phyloP scores from a whole-genome alignment of 2,113 vertebrate genomes.

The Tenrec ecaudatus region DNA sequence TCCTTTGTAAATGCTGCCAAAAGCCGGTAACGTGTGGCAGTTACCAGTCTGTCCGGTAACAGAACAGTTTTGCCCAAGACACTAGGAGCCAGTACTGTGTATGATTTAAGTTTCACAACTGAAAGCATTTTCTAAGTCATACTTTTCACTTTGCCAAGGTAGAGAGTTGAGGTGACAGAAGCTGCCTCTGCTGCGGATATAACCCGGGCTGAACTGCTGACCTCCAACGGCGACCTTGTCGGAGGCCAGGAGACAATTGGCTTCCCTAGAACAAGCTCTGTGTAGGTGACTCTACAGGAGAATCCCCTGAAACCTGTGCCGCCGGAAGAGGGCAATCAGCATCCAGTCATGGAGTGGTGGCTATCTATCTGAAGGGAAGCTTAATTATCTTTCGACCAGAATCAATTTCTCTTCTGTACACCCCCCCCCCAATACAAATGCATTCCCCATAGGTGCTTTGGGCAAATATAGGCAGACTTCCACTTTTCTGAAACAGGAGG shows the following conservation, averaged over 20 bases:
- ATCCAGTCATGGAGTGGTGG: not conserved
- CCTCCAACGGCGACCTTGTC: conserved; percentile 1
- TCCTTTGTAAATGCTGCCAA: conserved; percentile 6
- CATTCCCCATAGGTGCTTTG: not conserved
- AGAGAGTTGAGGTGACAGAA: not conserved
- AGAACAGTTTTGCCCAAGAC: not conserved
- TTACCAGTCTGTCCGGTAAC: not conserved
- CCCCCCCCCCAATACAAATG: not conserved
- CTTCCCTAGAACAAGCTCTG: conserved; percentile 40
- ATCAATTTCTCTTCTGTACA: not conserved
- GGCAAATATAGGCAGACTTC: not conserved
- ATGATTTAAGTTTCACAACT: conserved; percentile 9
- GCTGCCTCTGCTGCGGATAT: not conserved
- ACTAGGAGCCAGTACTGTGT: not conserved
- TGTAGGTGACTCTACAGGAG: not conserved
- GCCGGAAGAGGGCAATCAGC: not conserved
- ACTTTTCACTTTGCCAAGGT: not conserved
- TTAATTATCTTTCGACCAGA: not conserved
- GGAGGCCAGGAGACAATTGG: conserved; percentile 30
- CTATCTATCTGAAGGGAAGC: not conserved
- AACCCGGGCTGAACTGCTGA: not conserved
- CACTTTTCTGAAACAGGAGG: conserved; percentile 41
- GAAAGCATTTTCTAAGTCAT: conserved; percentile 44
- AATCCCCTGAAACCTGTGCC: not conserved
- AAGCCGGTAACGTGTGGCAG: not conserved